These are phyloP conservation scores for Byasa hedistus DNA, from an alignment of 2,888 invertebrate genomes.

Conservation along the genomic window DNA sequence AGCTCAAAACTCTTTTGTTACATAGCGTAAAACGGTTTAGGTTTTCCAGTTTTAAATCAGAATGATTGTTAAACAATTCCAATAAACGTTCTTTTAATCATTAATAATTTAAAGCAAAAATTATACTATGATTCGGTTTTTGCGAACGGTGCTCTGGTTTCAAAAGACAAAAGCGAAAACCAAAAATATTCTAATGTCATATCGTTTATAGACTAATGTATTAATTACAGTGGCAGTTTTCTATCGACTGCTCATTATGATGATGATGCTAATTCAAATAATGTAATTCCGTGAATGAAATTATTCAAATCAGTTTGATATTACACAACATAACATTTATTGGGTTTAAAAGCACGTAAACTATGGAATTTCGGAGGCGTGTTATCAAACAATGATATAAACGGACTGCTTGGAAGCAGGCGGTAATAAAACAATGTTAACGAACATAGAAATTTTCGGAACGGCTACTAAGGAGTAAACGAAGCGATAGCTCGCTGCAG, in stretches of 20 bases:
- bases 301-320: background rate
- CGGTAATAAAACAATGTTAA: constrained; percentile 28
- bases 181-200: too few relatives aligned
- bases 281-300: background rate
- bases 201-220: too few relatives aligned
- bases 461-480: constrained; percentile 32
- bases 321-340: constrained; percentile 4
- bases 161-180: too few relatives aligned
- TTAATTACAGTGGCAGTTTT: too few relatives aligned
- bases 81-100: too few relatives aligned
- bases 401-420: constrained; percentile 16
- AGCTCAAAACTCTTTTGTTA: background rate
- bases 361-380: constrained; percentile 19
- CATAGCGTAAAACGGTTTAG: background rate
- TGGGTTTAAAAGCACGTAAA: constrained; percentile 18
- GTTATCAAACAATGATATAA: constrained; percentile 31
- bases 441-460: constrained; percentile 29
- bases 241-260: too few relatives aligned
- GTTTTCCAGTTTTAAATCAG: background rate
- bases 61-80: background rate
- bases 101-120: too few relatives aligned
- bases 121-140: too few relatives aligned
- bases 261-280: background rate
- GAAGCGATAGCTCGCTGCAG: constrained; percentile 38
- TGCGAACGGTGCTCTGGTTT: too few relatives aligned